Evolutionary conservation across 1,140 invertebrate species (phyloP).

Genomic region (Saccostrea glomerata): DNA sequence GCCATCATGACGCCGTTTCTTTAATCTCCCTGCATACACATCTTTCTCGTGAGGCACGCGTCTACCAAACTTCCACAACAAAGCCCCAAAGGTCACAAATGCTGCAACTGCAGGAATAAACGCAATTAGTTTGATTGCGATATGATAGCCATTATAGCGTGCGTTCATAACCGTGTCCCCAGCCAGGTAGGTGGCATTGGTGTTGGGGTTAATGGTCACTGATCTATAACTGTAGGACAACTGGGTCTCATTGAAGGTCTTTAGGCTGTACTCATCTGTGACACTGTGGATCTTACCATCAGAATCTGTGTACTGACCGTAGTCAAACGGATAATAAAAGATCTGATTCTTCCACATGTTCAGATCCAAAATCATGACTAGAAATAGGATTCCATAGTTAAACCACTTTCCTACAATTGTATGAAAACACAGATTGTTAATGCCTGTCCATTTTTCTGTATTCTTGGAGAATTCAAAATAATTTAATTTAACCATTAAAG

Average conservation of each 20-base stretch:
- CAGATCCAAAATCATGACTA: slow-evolving; percentile 82
- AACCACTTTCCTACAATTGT: slow-evolving; percentile 82
- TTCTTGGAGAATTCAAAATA: no score
- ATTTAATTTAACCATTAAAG: no score
- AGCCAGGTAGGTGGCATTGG: slow-evolving; percentile 75
- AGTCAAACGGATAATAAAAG: slow-evolving; percentile 81
- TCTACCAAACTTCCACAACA: slow-evolving; percentile 80
- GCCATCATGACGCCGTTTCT: slow-evolving; percentile 64
- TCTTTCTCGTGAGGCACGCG: slow-evolving; percentile 77
- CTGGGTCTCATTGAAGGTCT: slow-evolving; percentile 74
- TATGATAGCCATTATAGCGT: slow-evolving; percentile 79
- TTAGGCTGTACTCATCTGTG: slow-evolving; percentile 75
- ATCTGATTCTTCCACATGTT: slow-evolving; percentile 85
- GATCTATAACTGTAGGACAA: slow-evolving; percentile 79
- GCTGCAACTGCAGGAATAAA: slow-evolving; percentile 79
- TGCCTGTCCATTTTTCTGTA: no score
- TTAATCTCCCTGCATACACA: slow-evolving; percentile 74
- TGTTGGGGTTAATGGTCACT: slow-evolving; percentile 75
- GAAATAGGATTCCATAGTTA: slow-evolving; percentile 82
- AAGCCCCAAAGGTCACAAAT: slow-evolving; percentile 79
- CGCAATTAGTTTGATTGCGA: slow-evolving; percentile 79
- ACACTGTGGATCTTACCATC: slow-evolving; percentile 80
- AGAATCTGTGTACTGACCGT: slow-evolving; percentile 81
- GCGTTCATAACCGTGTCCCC: slow-evolving; percentile 81
- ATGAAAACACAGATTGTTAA: slow-evolving; percentile 32